Conservation (phyloP, 2,888 invertebrate genomes). For the Thalpophila matura region DNA sequence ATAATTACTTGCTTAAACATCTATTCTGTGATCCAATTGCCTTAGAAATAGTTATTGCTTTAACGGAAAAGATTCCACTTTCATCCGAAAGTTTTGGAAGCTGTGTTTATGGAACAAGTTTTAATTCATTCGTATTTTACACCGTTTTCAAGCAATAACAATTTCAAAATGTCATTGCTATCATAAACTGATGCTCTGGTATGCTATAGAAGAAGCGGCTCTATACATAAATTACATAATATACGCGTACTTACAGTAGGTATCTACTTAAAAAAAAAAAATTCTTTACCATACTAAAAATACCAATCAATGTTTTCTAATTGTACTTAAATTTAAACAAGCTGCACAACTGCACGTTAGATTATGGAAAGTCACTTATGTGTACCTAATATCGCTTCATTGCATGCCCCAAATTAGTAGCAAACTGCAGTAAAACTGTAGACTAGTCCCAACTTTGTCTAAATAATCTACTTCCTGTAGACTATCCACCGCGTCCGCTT, state of each 20-base stretch:
- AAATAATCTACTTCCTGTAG: conserved; percentile 66
- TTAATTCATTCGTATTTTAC: no score
- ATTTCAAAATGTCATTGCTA: no score
- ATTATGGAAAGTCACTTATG: conserved; percentile 17
- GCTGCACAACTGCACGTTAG: neutral
- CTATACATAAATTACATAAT: no score
- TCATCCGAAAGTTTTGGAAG: neutral
- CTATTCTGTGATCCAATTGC: neutral
- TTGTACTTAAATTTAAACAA: neutral
- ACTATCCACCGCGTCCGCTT: conserved; percentile 67
- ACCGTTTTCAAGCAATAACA: no score
- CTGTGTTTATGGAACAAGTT: neutral
- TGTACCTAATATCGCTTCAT: no score
- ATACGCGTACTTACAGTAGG: neutral
- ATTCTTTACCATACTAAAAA: no score
- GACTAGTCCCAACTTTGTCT: conserved; percentile 60
- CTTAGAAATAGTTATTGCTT: neutral
- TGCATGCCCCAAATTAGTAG: conserved; percentile 20
- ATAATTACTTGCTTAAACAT: neutral
- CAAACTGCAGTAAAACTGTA: conserved; percentile 51
- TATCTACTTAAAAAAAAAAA: neutral
- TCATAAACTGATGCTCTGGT: no score
- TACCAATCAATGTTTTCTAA: neutral
- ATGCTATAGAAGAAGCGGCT: neutral
- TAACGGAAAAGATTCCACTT: neutral